These are phyloP conservation scores for Aleadryas rufinucha DNA, from an alignment of 2,113 vertebrate species.

Conservation along the genomic window DNA sequence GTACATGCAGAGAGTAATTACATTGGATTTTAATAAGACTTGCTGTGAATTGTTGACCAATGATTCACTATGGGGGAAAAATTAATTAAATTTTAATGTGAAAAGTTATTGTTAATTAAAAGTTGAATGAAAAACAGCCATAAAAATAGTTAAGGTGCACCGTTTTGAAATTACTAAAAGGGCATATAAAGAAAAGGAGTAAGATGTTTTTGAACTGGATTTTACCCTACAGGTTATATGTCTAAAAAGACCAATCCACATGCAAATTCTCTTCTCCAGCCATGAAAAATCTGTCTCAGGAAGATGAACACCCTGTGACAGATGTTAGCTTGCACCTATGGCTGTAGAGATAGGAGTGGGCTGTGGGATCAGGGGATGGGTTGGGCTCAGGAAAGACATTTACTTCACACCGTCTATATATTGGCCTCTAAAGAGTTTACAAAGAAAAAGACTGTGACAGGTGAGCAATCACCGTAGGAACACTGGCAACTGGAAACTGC, in stretches of 20 bases:
- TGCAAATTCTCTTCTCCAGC: not conserved
- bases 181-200: not conserved
- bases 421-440: not conserved
- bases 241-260: not conserved
- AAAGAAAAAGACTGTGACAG: not conserved
- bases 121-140: constrained; percentile 30
- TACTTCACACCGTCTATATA: not conserved
- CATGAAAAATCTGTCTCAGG: not conserved
- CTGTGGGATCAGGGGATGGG: not conserved
- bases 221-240: not conserved
- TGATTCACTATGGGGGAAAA: constrained; percentile 17
- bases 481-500: not conserved
- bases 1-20: constrained; percentile 36
- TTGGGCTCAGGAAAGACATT: fast-evolving
- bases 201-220: not conserved
- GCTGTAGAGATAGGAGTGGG: not conserved
- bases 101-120: constrained; percentile 56
- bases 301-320: not conserved
- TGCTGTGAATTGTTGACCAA: constrained; percentile 59
- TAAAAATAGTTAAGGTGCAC: not conserved
- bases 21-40: constrained; percentile 48
- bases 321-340: not conserved
- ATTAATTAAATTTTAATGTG: constrained; percentile 58
- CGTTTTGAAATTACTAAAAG: not conserved
- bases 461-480: not conserved